Percentiles rank a stretch among this genome's conserved stretches.
These are phyloP conservation scores for Lamprologus speciosus DNA, from an alignment of 2,113 vertebrate species.

Conservation along the genomic window DNA sequence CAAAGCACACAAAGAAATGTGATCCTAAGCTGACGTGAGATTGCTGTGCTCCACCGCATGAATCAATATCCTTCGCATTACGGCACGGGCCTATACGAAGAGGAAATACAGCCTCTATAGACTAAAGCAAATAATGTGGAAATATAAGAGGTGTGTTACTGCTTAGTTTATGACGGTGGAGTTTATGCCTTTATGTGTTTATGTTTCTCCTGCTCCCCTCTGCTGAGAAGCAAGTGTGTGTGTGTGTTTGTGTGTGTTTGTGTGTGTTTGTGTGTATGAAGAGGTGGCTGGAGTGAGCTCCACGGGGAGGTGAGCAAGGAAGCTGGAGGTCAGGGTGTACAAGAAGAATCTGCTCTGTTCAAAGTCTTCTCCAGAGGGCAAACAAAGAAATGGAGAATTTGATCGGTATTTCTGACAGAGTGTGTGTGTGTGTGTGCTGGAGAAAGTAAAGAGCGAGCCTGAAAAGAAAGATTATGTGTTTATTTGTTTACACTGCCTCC, in stretches of 20 bases:
- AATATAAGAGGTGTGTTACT: not conserved
- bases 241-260: not conserved
- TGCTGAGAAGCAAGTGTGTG: not conserved
- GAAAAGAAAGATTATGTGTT: conserved; percentile 56
- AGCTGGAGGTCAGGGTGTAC: conserved; percentile 42
- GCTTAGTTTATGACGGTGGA: not conserved
- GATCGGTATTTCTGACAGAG: conserved; percentile 28
- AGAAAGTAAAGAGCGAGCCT: not conserved
- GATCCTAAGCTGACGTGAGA: not conserved
- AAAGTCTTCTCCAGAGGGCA: conserved; percentile 48
- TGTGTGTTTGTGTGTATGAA: not conserved
- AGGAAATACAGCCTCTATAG: not conserved
- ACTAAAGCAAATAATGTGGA: not conserved
- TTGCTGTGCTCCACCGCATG: not conserved
- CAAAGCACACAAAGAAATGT: not conserved
- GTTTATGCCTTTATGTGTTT: conserved; percentile 11
- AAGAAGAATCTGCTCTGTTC: conserved; percentile 52
- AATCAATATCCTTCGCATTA: conserved; percentile 21
- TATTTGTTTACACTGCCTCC: conserved; percentile 60
- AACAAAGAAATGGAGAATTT: conserved; percentile 47
- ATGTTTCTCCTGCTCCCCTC: not conserved
- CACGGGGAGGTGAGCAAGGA: conserved; percentile 32
- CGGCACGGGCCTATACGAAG: not conserved
- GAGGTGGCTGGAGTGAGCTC: conserved; percentile 11
- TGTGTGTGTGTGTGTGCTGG: not conserved